Conservation (phyloP, 2,888 invertebrate genomes). For the Tetrapedia diversipes region DNA sequence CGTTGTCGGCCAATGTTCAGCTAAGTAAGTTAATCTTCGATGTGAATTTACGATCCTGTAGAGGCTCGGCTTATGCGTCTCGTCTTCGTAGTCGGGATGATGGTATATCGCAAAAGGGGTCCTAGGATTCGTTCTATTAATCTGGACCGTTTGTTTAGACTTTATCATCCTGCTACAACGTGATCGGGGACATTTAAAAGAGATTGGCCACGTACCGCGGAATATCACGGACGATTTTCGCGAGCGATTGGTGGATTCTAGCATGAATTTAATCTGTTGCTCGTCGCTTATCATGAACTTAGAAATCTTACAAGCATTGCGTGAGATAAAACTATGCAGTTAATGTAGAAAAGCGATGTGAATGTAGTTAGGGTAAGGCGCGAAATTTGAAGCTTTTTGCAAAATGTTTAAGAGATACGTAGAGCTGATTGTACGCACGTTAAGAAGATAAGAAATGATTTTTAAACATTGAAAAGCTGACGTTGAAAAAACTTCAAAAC, state of each 20-base stretch:
- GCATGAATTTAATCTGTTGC: constrained; percentile 14
- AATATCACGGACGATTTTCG: constrained; percentile 9
- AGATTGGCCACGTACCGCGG: background rate
- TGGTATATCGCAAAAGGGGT: constrained; percentile 54
- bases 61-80: constrained; percentile 46
- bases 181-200: constrained; percentile 27
- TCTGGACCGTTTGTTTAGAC: constrained; percentile 65
- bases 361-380: too few species aligned
- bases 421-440: background rate
- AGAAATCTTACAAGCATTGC: background rate
- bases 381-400: background rate
- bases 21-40: constrained; percentile 67
- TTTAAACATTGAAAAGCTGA: too few species aligned
- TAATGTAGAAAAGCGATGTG: background rate
- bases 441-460: too few species aligned
- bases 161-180: constrained; percentile 56
- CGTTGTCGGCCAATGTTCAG: constrained; percentile 35
- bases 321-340: background rate
- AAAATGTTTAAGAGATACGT: background rate
- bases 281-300: background rate
- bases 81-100: constrained; percentile 48
- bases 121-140: constrained; percentile 63
- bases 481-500: too few species aligned
- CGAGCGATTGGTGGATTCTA: constrained; percentile 15
- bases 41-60: constrained; percentile 62